phyloP scores from a whole-genome alignment of 1,140 invertebrate genomes.

The Capitella teleta region DNA sequence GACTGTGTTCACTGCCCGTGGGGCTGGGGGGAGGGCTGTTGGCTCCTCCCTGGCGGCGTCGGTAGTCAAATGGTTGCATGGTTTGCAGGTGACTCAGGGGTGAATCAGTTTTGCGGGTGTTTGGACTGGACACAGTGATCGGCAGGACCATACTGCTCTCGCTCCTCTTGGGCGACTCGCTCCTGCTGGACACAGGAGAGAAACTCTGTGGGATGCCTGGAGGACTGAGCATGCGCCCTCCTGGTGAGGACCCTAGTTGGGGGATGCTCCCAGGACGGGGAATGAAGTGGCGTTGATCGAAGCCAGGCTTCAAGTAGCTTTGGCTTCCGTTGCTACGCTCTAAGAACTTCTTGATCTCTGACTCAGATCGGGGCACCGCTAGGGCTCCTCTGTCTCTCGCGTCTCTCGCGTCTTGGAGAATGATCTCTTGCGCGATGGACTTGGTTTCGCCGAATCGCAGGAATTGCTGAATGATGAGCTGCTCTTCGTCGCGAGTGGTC shows the following conservation, averaged over 20 bases:
- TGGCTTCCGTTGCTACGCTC: constrained; percentile 41
- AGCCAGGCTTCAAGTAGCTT: constrained; percentile 26
- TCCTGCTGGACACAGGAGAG: background rate
- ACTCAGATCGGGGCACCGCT: constrained; percentile 33
- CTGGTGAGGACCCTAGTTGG: background rate
- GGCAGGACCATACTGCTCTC: constrained; percentile 11
- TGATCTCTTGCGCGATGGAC: constrained; percentile 65
- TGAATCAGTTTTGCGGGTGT: constrained; percentile 42
- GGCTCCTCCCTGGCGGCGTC: constrained; percentile 61
- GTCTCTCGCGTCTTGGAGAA: constrained; percentile 50
- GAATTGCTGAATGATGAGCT: constrained; percentile 74
- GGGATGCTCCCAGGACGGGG: constrained; percentile 40
- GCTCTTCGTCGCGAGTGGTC: constrained; percentile 70
- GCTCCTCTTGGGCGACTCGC: background rate
- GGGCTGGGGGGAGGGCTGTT: no score
- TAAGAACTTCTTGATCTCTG: constrained; percentile 51
- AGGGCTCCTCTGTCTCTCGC: background rate
- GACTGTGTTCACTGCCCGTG: constrained; percentile 2
- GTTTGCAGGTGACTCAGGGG: constrained; percentile 79
- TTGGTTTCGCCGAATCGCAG: constrained; percentile 71
- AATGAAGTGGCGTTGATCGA: constrained; percentile 34
- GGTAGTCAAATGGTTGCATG: constrained; percentile 90
- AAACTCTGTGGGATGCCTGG: constrained; percentile 1
- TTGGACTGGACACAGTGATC: constrained; percentile 27
- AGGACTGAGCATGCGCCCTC: background rate